phyloP scores from a whole-genome alignment of 2,888 invertebrate genomes.

The Cistogaster globosa region DNA sequence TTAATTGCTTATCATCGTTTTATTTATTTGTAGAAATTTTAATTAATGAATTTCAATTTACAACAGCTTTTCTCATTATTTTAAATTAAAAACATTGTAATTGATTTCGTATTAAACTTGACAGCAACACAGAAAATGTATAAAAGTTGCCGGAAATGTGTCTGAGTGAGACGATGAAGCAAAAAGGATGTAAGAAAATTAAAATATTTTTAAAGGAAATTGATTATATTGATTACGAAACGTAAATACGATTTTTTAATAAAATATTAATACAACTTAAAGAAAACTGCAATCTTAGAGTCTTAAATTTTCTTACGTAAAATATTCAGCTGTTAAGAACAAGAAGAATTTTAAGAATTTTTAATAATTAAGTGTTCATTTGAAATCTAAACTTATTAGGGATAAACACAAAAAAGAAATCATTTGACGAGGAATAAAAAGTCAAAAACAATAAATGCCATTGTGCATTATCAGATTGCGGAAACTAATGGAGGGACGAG shows the following conservation, averaged over 20 bases:
- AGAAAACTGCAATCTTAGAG: no score
- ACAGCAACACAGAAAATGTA: background rate
- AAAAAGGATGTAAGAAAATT: slow-evolving; percentile 34
- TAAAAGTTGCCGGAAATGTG: background rate
- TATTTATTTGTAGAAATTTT: slow-evolving; percentile 31
- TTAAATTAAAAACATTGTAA: slow-evolving; percentile 48
- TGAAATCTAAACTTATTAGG: no score
- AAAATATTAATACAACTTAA: background rate
- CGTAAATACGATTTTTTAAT: background rate
- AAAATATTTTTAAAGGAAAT: slow-evolving; percentile 58
- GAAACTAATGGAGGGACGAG: no score
- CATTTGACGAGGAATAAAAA: no score
- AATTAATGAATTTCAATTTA: slow-evolving; percentile 50
- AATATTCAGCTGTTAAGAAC: no score
- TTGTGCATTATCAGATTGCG: no score
- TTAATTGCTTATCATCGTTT: slow-evolving; percentile 27
- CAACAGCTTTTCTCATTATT: slow-evolving; percentile 52
- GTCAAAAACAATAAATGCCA: no score
- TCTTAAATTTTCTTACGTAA: no score
- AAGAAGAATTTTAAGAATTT: no score
- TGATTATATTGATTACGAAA: slow-evolving; percentile 30
- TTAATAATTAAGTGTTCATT: no score
- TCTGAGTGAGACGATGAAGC: background rate
- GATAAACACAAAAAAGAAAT: no score
- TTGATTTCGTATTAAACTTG: slow-evolving; percentile 54